Conservation (phyloP, 1,140 invertebrate genomes). For the Probaryconus sp. region DNA sequence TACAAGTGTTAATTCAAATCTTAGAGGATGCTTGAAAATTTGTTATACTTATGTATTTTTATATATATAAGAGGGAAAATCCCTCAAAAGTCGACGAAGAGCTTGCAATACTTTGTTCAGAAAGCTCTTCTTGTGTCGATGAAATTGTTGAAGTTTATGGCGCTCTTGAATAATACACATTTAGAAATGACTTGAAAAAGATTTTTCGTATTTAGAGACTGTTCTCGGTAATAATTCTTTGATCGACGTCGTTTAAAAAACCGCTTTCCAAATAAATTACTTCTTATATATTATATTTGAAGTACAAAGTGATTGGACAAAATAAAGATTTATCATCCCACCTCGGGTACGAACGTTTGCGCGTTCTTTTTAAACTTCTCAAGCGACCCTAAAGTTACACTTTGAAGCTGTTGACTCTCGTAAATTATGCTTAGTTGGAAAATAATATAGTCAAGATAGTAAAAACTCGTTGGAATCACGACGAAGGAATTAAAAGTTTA, state of each 20-base stretch:
- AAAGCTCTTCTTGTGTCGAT: slow-evolving; percentile 17
- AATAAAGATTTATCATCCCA: not conserved
- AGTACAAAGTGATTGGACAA: not conserved
- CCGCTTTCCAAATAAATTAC: too few species aligned
- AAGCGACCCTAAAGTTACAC: slow-evolving; percentile 20
- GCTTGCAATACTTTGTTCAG: slow-evolving; percentile 2
- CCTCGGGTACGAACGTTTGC: not conserved
- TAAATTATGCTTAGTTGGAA: slow-evolving; percentile 26
- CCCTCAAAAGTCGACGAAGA: not conserved
- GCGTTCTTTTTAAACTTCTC: not conserved
- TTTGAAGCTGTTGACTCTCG: slow-evolving; percentile 18
- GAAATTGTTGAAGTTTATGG: slow-evolving; percentile 11
- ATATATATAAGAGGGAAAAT: not conserved
- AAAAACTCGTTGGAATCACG: slow-evolving; percentile 33
- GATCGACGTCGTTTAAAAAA: too few species aligned
- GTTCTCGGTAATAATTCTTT: too few species aligned
- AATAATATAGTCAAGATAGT: slow-evolving; percentile 22
- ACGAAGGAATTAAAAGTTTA: slow-evolving; percentile 44
- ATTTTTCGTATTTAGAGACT: too few species aligned
- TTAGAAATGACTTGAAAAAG: not conserved
- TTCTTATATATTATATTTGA: too few species aligned
- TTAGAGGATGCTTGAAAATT: not conserved
- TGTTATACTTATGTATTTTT: not conserved
- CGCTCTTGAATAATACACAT: slow-evolving; percentile 3
- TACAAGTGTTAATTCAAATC: too few species aligned